Evolutionary conservation across 2,888 invertebrate genomes (phyloP), one percentile per base, ranked within the genome.

Genomic region (Noctua pronuba): DNA sequence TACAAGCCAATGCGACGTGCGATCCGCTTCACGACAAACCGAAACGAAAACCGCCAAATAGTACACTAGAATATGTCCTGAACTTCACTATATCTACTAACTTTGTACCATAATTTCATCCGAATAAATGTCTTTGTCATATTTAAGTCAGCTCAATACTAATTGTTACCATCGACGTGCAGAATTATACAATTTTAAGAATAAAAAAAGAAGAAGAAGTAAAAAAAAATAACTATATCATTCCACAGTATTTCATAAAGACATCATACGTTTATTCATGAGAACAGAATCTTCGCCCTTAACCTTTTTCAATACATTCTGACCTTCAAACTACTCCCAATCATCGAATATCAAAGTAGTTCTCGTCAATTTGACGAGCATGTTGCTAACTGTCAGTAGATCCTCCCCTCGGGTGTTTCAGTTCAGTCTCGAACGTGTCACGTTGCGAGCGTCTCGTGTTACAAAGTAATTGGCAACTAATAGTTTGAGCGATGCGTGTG

Each of bases 401-500:
- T 66, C 60, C 28, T 44, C 38, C 75, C 83, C 75, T 16, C 31
- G 75, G 66, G 76, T 41, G 65, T 58, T 21, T 38, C 64, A 49
- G 62, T 68, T 68, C 55, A 58, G 55, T 28, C 77, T 52, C 60
- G 8, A 49, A 24, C 24, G 46, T 24, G 55, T 80, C 60, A 60
- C 62, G 44, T 72, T 74, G 46, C 60, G 28, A 66, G 0, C 35
- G 80, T 73, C 18, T 83, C 82, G 38, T 78, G 69, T 85, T 78
- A 49, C 44, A 46, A 74, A 82, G 60, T 85, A 78, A 84, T 84
- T 84, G 84, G 65, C 58, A 74, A 79, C 67, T 71, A 79, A 80
- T 70, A 65, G 71, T 69, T 84, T 44, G 77, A 65, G 71, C 35
- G 41, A 65, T 71, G 69, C 58, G 79, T 64, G 68, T 52, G 75